Evolutionary conservation across 1,140 invertebrate species (phyloP), one percentile per base, ranked within the genome.

Genomic region (Thaumatotibia leucotreta): DNA sequence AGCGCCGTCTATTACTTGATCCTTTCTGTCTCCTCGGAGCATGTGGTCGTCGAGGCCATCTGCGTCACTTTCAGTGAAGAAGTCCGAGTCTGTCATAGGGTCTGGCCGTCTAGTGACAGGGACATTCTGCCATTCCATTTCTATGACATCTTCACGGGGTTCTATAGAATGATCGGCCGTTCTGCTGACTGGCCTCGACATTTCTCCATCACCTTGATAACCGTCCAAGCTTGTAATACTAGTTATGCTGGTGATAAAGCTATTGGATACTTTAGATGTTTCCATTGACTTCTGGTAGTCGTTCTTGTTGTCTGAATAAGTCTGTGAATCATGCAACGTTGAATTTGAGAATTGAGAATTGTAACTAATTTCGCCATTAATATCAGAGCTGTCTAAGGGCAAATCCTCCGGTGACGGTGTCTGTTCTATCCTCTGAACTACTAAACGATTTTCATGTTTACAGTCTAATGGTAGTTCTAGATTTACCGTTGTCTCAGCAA

Each of bases 61-160:
- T 0, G 95, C 95, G 88, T 97, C 96, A 74, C 95, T 96, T 89
- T 97, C 96, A 4, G 96, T 97, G 78, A 96, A 97, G 82, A 97
- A 97, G 82, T 97, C 96, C 0, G 96, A 97, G 86, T 97, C 96
- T 0, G 96, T 97, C 96, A 97, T 96, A 0, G 96, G 95, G 88
- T 97, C 96, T 65, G 94, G 93, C 31, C 94, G 92, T 73, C 94
- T 77, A 65, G 89, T 79, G 9, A 92, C 90, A 0, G 91, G 89
- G 33, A 91, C 88, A 79, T 92, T 92, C 74, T 91, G 91, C 91
- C 91, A 92, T 65, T 92, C 88, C 84, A 91, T 91, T 79, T 91
- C 90, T 58, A 90, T 82, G 35, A 75, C 84, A 67, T 91, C 91
- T 76, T 88, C 88, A 50, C 89, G 82, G 14, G 84, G 81, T 31